A percentile compares a stretch with the other conserved stretches of the same genome.
Conservation (phyloP, 2,113 vertebrate species). For the Amphiprion ocellaris region DNA sequence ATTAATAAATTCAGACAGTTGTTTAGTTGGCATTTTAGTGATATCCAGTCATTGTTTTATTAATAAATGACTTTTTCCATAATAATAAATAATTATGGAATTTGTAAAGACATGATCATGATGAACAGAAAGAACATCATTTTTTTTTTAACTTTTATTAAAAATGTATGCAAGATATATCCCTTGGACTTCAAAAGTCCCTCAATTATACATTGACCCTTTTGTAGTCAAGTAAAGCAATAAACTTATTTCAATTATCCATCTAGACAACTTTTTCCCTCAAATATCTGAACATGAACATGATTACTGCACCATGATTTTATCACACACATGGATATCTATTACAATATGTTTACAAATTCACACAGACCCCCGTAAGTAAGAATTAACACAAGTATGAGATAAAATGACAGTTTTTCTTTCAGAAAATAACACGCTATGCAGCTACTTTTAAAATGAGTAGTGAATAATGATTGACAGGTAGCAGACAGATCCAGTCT, state of each 20-base stretch:
- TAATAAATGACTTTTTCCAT: no score
- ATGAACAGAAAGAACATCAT: no score
- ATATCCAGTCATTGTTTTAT: no score
- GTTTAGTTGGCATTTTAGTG: no score
- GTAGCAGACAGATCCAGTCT: constrained; percentile 20
- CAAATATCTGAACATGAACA: not conserved
- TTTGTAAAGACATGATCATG: no score
- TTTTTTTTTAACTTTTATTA: no score
- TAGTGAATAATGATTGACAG: constrained; percentile 42
- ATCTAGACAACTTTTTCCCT: not conserved
- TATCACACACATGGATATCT: no score
- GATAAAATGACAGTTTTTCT: constrained; percentile 31
- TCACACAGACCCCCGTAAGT: not conserved
- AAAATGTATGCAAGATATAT: no score
- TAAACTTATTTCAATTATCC: not conserved
- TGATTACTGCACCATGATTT: not conserved
- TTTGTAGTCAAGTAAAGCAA: not conserved
- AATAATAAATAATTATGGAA: no score
- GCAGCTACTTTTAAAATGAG: constrained; percentile 40
- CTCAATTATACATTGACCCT: not conserved
- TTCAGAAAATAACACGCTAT: constrained; percentile 15
- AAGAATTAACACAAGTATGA: constrained; percentile 8
- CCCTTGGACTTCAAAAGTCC: no score
- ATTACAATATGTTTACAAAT: no score
- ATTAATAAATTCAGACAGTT: no score